Base-by-base conservation (phyloP, 2,113 vertebrate species). In the Psammodynastes pulverulentus region DNA sequence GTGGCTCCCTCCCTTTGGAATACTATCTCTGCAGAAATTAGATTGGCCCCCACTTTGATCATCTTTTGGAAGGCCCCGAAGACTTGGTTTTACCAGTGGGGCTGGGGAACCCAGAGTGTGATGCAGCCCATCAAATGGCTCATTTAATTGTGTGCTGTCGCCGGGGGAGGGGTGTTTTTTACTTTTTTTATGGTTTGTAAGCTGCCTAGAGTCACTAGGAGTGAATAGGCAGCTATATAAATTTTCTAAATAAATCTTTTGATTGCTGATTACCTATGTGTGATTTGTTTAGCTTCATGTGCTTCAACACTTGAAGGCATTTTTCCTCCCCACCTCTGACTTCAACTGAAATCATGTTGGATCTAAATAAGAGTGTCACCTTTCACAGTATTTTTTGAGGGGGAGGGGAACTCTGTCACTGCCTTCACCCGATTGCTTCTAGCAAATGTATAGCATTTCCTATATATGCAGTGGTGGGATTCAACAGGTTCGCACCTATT, bases 311-410 rank as follows among this genome's bases (percentile, higher is more conserved):
- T 52, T 58, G 51, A 45, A 92, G 56, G 34, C 67, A 86, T 56
- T 67, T 91, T 93, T 72, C 23, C 1, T 39, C 23, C 10, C 9
- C 23, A 8, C 91, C 89, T 92, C 13, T 95, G 91, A 92, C 72
- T 89, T 95, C 51, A 7, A 93, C 92, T 88, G 39, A 89, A 87
- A 94, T 43, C 29, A 89, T 88, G 87, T 89, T 87, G 10, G n/a
- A 92, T 29, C 62, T 94, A n/a, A 91, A 23, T 94, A 26, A 94
- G 26, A 90, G 46, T 45, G 95, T 92, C 91, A 56, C 91, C 93
- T 94, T 91, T 84, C 95, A 86, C 39, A 91, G 45, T 88, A 24
- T 90, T 94, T 91, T 92, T 93, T 62, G 58, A 17, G n/a, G 2
- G n/a, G 67, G 67, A 6, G n/a, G 34, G n/a, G 0, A 86, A 52